These are phyloP conservation scores for Cephus sareptanus DNA, from an alignment of 2,888 invertebrate species.

Conservation along the genomic window DNA sequence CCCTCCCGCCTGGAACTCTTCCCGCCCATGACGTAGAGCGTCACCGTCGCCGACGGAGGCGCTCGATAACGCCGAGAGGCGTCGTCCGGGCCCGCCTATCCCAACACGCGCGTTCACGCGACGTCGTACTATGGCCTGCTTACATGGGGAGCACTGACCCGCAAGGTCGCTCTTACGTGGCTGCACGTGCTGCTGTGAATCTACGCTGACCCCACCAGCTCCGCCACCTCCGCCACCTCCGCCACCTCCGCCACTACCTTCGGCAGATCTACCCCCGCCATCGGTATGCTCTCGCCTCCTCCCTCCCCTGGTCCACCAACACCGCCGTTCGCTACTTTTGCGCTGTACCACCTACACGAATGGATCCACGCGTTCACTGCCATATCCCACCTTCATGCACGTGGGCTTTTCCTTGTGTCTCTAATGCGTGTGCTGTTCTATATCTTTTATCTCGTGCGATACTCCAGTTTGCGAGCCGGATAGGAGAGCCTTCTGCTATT, in stretches of 20 bases:
- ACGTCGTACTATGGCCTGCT: slow-evolving; percentile 52
- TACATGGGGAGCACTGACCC: slow-evolving; percentile 53
- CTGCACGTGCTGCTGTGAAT: slow-evolving; percentile 57
- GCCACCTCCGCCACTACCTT: slow-evolving; percentile 9
- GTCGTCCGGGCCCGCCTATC: slow-evolving; percentile 24
- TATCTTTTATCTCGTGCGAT: background rate
- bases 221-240: background rate
- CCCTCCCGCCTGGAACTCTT: slow-evolving; percentile 18
- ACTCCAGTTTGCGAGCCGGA: background rate
- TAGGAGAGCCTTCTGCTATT: background rate
- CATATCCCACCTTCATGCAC: background rate
- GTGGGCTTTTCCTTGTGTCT: background rate
- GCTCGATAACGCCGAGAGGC: slow-evolving; percentile 12
- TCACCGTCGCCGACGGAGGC: slow-evolving; percentile 24
- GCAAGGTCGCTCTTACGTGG: slow-evolving; percentile 61
- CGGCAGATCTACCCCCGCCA: slow-evolving; percentile 11
- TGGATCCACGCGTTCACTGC: background rate
- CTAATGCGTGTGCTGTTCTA: background rate
- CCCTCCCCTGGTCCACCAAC: background rate
- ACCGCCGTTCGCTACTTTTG: slow-evolving; percentile 8
- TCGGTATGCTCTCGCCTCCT: slow-evolving; percentile 14
- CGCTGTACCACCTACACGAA: background rate
- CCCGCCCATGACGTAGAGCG: slow-evolving; percentile 11
- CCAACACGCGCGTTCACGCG: slow-evolving; percentile 42
- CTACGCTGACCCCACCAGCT: slow-evolving; percentile 39